These are phyloP conservation scores for Synanthedon vespiformis DNA, from an alignment of 2,888 invertebrate genomes.

Conservation along the genomic window DNA sequence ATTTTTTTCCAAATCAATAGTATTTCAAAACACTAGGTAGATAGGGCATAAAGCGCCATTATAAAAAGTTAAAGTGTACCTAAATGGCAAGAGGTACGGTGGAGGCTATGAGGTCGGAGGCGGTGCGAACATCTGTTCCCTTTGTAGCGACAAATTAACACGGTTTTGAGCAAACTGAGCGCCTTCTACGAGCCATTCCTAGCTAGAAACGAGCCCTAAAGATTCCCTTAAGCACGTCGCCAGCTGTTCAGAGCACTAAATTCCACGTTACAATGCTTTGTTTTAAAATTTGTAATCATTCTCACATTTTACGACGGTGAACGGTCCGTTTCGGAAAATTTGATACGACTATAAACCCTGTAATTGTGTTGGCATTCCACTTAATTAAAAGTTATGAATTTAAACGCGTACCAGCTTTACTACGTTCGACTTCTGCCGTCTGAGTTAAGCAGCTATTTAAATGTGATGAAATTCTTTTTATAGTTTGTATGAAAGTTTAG, in stretches of 20 bases:
- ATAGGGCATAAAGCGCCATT: not conserved
- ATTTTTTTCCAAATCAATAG: not conserved
- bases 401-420: slow-evolving; percentile 53
- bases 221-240: slow-evolving; percentile 54
- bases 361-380: slow-evolving; percentile 66
- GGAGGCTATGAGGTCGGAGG: slow-evolving; percentile 8
- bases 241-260: slow-evolving; percentile 61
- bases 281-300: slow-evolving; percentile 70
- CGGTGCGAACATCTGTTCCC: slow-evolving; percentile 54
- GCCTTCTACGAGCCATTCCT: slow-evolving; percentile 49
- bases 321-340: slow-evolving; percentile 68
- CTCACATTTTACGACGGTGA: slow-evolving; percentile 67
- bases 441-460: slow-evolving; percentile 34
- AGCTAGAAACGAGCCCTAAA: slow-evolving; percentile 52
- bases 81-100: slow-evolving; percentile 12
- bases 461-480: slow-evolving; percentile 45
- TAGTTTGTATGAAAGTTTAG: slow-evolving; percentile 34
- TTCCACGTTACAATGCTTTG: slow-evolving; percentile 63
- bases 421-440: slow-evolving; percentile 46
- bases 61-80: not conserved
- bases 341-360: slow-evolving; percentile 67
- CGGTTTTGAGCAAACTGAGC: slow-evolving; percentile 48
- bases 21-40: not conserved
- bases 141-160: slow-evolving; percentile 62
- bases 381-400: slow-evolving; percentile 71